Base-by-base conservation (phyloP, 2,113 vertebrate species). In the Tichodroma muraria region DNA sequence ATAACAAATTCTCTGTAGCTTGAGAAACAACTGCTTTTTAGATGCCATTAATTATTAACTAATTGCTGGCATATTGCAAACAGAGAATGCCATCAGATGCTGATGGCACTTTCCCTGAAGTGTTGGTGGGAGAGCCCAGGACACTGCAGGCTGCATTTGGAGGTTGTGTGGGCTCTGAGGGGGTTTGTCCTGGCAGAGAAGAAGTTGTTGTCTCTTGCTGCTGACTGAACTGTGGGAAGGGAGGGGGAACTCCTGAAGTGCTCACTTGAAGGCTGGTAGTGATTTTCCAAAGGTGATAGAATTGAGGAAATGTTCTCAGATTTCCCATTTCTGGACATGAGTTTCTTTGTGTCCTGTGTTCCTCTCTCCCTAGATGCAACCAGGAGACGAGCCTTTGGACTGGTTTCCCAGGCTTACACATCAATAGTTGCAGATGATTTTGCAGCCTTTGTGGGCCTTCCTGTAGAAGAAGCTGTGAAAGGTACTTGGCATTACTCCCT, bases 371-470 rank as follows among this genome's bases (percentile, higher is more conserved):
- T 92, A 99, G 99, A 99, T 95, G 98, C 98, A 8, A 99, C 98
- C 0, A 97, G 99, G 80, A 98, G 98, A 57, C 95, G 99, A 47
- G 99, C 99, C 5, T 99, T 99, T 65, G 96, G 98, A 18, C 97
- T 99, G 47, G 99, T 99, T 87, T 99, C 99, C 15, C 99, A 99
- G 96, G 99, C 99, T 0, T 99, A 99, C 92, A 99, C 99, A 30
- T 99, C 99, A 37, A 99, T 99, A 93, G 94, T 98, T 10, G 99
- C 98, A 1, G 99, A 99, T 2, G 99, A 99, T 64, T 99, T 99
- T 10, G 99, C 99, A 10, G 98, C 99, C 37, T 99, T 99, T 60
- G 99, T 99, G 1, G 99, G 99, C 27, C 99, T 99, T 95, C 98
- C 99, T 11, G 99, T 99, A 59, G 99, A 99, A 85, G 99, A 99